These are phyloP conservation scores for Echinops telfairi DNA, from an alignment of 2,113 vertebrate species.

Conservation along the genomic window DNA sequence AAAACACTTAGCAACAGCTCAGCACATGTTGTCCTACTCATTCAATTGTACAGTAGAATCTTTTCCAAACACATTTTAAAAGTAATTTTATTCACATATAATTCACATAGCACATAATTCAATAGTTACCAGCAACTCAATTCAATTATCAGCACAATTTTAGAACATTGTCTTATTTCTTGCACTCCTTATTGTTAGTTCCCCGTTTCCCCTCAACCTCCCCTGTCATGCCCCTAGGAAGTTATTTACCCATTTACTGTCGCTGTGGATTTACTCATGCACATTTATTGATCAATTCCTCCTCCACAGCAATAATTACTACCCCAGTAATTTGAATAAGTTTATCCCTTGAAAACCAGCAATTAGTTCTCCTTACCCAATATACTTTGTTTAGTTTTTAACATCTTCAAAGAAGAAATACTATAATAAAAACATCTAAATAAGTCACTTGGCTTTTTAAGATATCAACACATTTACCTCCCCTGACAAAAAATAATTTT, in stretches of 20 bases:
- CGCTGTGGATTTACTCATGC: too few relatives aligned
- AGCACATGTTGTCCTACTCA: background rate
- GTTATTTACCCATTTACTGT: too few relatives aligned
- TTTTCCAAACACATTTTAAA: background rate
- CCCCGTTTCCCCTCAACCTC: too few relatives aligned
- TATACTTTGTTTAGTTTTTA: background rate
- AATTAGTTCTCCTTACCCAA: background rate
- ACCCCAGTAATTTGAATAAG: background rate
- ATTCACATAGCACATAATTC: too few relatives aligned
- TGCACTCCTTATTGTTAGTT: too few relatives aligned
- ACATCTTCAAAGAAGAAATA: constrained; percentile 25
- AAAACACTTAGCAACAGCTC: background rate
- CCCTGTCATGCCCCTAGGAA: too few relatives aligned
- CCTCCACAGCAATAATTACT: background rate
- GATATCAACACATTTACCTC: too few relatives aligned
- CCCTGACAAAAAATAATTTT: background rate
- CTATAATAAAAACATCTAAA: background rate
- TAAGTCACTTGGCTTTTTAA: background rate
- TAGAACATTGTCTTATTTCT: too few relatives aligned
- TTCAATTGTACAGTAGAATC: background rate
- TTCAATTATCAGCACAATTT: too few relatives aligned
- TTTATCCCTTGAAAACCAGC: background rate
- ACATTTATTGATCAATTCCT: constrained; percentile 2
- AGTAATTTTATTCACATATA: too few relatives aligned
- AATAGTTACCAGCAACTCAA: too few relatives aligned